Base-by-base conservation (phyloP, 2,888 invertebrate species). In the Spilarctia lutea region DNA sequence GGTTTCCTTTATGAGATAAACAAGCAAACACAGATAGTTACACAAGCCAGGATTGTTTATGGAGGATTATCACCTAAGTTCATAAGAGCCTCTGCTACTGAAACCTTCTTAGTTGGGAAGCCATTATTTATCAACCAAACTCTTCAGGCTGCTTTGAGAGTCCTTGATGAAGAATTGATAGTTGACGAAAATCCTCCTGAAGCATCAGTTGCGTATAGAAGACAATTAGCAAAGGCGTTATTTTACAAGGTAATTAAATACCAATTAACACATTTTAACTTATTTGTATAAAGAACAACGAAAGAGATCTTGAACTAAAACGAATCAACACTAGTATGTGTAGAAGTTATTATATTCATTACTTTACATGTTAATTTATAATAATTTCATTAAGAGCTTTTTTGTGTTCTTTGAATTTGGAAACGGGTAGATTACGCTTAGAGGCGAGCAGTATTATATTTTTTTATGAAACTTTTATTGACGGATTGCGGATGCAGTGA, bases 1-100 rank as follows among this genome's bases (percentile, higher is more conserved):
- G 98, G 97, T 7, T 97, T 97, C 86, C 91, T 97, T 1, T 96
- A 97, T 77, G 96, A 96, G 89, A 82, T 97, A 56, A 68, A 80
- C 74, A 85, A 42, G n/a, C 39, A 45, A 0, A 71, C 60, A 63
- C 13, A 82, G 2, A 73, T 10, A 0, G 83, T 87, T 1, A 68
- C 78, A 70, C 69, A 79, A 68, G 75, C 76, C 6, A 91, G 91
- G n/a, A 94, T 97, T 24, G 96, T 96, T 0, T 97, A 94, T 80
- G 97, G 97, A n/a, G 96, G 96, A n/a, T 96, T 97, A 6, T 93
- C 94, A 71, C 85, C 94, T 20, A 81, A 73, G 0, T 93, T 89
- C 70, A 79, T 85, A 0, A 89, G 96, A 84, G 97, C 97, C 0
- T 80, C 74, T 0, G 88, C 93, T 63, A 96, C 97, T 0, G 97